phyloP scores from a whole-genome alignment of 1,140 invertebrate species.

The Aphaenogaster floridana region DNA sequence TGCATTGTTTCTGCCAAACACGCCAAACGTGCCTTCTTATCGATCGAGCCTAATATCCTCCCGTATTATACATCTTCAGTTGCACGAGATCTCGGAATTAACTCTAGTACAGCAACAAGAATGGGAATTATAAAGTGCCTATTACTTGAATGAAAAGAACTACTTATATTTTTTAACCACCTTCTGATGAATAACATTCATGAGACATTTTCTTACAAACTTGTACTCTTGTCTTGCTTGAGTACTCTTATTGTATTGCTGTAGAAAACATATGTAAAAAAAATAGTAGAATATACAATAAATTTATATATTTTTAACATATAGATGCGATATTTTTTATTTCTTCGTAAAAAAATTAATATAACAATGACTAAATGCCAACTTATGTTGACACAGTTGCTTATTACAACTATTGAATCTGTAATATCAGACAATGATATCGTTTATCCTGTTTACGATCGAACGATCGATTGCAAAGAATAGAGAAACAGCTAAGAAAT shows the following conservation, averaged over 20 bases:
- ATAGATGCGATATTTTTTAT: not conserved
- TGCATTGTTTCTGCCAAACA: conserved; percentile 8
- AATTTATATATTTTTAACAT: not conserved
- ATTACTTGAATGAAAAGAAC: not conserved
- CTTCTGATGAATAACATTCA: not conserved
- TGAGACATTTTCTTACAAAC: not conserved
- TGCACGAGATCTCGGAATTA: not conserved
- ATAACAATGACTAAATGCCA: not conserved
- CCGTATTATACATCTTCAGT: not conserved
- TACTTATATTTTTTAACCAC: not conserved
- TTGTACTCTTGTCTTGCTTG: not conserved
- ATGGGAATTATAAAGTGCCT: not conserved
- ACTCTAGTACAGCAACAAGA: not conserved
- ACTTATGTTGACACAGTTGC: not conserved
- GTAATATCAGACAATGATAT: not conserved
- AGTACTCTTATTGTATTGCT: not conserved
- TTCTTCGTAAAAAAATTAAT: not conserved
- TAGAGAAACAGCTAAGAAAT: not conserved
- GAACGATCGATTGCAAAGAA: not conserved
- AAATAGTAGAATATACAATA: not conserved
- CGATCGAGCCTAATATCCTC: conserved; percentile 16
- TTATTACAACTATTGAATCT: not conserved
- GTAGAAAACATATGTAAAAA: not conserved
- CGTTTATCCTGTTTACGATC: not conserved
- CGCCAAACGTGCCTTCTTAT: conserved; percentile 6